Conservation (phyloP, 2,113 vertebrate genomes). For the Cinclus mexicanus region DNA sequence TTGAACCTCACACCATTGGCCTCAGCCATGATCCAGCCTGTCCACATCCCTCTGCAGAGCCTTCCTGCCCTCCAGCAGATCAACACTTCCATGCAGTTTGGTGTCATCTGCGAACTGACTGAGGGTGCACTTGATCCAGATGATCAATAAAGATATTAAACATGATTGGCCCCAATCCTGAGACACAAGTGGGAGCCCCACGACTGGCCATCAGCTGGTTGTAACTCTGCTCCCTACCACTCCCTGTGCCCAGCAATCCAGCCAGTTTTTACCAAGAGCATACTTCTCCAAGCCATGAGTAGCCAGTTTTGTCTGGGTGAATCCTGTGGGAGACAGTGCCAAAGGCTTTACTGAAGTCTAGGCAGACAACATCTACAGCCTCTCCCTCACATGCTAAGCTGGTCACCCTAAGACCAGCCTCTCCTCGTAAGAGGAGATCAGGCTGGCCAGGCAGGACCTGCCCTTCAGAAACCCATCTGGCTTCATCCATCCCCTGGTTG, state of each 20-base stretch:
- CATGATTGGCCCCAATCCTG: background rate
- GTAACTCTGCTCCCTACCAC: background rate
- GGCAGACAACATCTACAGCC: background rate
- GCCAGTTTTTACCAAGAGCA: background rate
- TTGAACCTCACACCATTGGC: background rate
- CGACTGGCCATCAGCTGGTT: background rate
- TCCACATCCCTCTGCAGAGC: background rate
- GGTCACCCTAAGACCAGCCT: background rate
- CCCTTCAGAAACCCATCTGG: background rate
- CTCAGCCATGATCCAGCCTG: background rate
- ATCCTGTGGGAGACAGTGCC: background rate
- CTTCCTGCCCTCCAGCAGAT: background rate
- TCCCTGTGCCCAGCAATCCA: rapidly evolving
- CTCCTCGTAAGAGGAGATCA: background rate
- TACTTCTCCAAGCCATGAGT: background rate
- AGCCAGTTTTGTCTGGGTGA: background rate
- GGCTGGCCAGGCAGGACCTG: background rate
- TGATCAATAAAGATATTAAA: background rate
- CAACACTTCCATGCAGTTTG: rapidly evolving
- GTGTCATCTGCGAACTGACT: background rate
- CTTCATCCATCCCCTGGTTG: background rate
- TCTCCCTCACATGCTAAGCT: rapidly evolving
- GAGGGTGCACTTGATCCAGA: background rate
- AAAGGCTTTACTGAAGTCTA: background rate
- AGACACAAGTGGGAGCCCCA: background rate